phyloP scores from a whole-genome alignment of 2,113 vertebrate genomes.

The Amblyopsis rosae region DNA sequence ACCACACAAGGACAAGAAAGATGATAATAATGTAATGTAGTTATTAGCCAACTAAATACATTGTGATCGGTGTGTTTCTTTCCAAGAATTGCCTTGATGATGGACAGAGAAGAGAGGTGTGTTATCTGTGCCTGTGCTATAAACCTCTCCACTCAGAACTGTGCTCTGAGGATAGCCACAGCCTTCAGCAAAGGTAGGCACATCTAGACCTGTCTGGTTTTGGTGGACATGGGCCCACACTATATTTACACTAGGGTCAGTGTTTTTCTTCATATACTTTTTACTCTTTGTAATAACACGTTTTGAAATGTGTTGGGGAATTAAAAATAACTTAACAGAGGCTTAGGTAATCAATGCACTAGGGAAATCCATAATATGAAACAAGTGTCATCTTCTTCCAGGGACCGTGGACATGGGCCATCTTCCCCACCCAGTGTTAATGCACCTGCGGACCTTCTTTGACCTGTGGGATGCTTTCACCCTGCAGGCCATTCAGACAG shows the following conservation, averaged over 20 bases:
- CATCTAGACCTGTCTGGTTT: neutral
- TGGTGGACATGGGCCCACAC: no score
- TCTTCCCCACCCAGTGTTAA: conserved; percentile 87
- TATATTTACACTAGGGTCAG: no score
- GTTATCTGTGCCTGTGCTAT: conserved; percentile 70
- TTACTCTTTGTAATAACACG: no score
- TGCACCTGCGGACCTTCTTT: conserved; percentile 90
- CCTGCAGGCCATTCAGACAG: conserved; percentile 83
- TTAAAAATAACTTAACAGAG: no score
- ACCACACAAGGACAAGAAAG: neutral
- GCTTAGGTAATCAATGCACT: neutral
- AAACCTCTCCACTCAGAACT: conserved; percentile 76
- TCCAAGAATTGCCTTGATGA: conserved; percentile 84
- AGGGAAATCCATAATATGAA: neutral
- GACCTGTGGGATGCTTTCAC: conserved; percentile 85
- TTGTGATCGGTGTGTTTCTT: conserved; percentile 2
- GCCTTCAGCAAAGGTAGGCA: conserved; percentile 89
- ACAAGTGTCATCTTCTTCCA: conserved; percentile 53
- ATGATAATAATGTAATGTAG: neutral
- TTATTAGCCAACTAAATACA: neutral
- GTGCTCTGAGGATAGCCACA: conserved; percentile 85
- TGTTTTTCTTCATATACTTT: no score
- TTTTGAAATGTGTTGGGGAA: no score
- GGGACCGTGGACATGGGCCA: conserved; percentile 85
- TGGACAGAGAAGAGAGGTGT: conserved; percentile 85